Base-by-base conservation (phyloP, 2,797 vertebrate species). In the Coranthus polyacanthus region DNA sequence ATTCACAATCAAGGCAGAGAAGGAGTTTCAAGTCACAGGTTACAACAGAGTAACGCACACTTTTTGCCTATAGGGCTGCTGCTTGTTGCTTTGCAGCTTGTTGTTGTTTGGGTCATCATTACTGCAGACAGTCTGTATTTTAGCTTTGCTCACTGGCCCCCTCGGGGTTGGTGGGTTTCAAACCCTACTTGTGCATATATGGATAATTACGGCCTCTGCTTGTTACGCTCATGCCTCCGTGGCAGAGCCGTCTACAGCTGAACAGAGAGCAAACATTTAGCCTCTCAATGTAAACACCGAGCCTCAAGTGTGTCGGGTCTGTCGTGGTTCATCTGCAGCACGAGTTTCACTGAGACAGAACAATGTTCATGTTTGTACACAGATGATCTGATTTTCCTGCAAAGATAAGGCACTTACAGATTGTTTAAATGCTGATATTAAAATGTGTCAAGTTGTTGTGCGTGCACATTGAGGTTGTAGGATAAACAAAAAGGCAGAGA, bases 171-270 rank as follows among this genome's bases (percentile, higher is more conserved):
- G 22, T 58, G 68, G 37, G 55, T 69, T 73, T 70, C 38, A 73
- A 73, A 47, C 58, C 61, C 29, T 46, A 17, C 57, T 55, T 73
- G 15, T 67, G 37, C 12, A 56, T 36, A 20, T 55, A 55, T 67
- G 78, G 62, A 59, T 78, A 79, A 86, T 79, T 79, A 78, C 74
- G 9, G 38, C 45, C 68, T 68, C 39, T 59, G 55, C 52, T 73
- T 61, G 52, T 74, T 79, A 49, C 51, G 42, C 53, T 53, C 37
- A 65, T 62, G 66, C 50, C 34, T 73, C 72, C 62, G 22, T 72
- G 58, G 49, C 22, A 54, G 1, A 1, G 46, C 34, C 20, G 34
- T 65, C 39, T 55, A 24, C 68, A 58, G 70, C 10, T 54, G 38
- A 77, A 71, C 41, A 44, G 32, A 70, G 55, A 57, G 62, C 50